Conservation (phyloP, 2,888 invertebrate genomes). For the Rotaria sp. region DNA sequence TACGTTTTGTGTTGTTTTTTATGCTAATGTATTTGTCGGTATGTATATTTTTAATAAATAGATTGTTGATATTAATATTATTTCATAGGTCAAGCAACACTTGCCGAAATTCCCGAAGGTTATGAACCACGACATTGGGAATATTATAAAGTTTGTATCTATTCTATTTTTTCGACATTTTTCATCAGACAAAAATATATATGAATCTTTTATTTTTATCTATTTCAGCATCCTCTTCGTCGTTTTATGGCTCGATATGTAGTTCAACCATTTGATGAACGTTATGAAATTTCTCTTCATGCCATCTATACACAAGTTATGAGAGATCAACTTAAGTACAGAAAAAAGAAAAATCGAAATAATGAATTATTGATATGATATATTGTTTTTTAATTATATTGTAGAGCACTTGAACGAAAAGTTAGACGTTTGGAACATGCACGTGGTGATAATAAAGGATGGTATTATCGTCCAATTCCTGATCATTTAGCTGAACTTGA, state of each 20-base stretch:
- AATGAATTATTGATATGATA: neutral
- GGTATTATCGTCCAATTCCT: slow-evolving; percentile 38
- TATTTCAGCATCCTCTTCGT: slow-evolving; percentile 35
- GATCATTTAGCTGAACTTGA: slow-evolving; percentile 31
- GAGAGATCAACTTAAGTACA: slow-evolving; percentile 30
- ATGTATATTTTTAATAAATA: neutral
- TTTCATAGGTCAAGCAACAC: slow-evolving; percentile 36
- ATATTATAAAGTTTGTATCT: slow-evolving; percentile 34
- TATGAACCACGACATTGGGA: slow-evolving; percentile 41
- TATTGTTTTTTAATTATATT: neutral
- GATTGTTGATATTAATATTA: neutral
- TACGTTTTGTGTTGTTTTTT: slow-evolving; percentile 12
- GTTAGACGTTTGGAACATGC: slow-evolving; percentile 37
- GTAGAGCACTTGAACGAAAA: slow-evolving; percentile 38
- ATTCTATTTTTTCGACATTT: neutral
- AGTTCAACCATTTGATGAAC: slow-evolving; percentile 29
- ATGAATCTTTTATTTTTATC: neutral
- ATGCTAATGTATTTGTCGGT: slow-evolving; percentile 28
- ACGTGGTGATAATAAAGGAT: slow-evolving; percentile 39
- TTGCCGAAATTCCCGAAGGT: slow-evolving; percentile 39
- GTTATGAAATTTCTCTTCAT: slow-evolving; percentile 38
- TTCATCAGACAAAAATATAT: neutral
- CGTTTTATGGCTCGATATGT: slow-evolving; percentile 37
- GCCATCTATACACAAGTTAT: slow-evolving; percentile 5
- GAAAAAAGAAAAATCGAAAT: neutral